Evolutionary conservation across 2,113 vertebrate genomes (phyloP).

Genomic region (Myrmophylax atrothorax): DNA sequence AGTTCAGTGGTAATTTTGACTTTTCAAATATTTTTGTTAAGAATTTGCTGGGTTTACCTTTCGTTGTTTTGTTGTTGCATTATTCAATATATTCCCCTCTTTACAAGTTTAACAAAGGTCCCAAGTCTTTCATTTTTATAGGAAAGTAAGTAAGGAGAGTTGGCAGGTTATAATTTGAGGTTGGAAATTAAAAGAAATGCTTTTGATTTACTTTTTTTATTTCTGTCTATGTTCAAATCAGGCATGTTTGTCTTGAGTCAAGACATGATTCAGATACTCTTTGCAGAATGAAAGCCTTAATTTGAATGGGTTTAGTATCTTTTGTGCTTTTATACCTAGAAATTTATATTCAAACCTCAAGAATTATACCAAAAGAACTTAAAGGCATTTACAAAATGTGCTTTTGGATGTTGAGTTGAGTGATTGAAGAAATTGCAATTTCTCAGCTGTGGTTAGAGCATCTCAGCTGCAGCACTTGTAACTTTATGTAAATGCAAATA

Average conservation of each 20-base stretch:
- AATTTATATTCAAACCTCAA: background rate
- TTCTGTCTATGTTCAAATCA: background rate
- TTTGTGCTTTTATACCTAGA: background rate
- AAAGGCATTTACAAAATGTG: background rate
- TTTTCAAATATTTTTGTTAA: background rate
- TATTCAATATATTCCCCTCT: background rate
- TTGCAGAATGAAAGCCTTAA: background rate
- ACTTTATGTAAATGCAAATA: background rate
- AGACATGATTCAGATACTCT: background rate
- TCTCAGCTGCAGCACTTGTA: background rate
- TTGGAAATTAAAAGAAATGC: background rate
- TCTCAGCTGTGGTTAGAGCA: background rate
- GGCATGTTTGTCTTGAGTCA: background rate
- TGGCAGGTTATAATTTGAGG: background rate
- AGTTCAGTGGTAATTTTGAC: background rate
- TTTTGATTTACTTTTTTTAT: background rate
- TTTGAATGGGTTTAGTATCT: background rate
- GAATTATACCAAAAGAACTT: background rate
- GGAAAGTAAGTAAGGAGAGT: background rate
- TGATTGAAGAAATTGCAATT: background rate
- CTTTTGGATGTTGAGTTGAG: background rate
- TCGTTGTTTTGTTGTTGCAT: background rate
- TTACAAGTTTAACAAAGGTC: background rate
- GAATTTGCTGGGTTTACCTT: background rate
- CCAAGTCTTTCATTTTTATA: background rate